A percentile compares a stretch with the other conserved stretches of the same genome.
These are phyloP conservation scores for Thunnus thynnus DNA, from an alignment of 2,113 vertebrate species.

Conservation along the genomic window DNA sequence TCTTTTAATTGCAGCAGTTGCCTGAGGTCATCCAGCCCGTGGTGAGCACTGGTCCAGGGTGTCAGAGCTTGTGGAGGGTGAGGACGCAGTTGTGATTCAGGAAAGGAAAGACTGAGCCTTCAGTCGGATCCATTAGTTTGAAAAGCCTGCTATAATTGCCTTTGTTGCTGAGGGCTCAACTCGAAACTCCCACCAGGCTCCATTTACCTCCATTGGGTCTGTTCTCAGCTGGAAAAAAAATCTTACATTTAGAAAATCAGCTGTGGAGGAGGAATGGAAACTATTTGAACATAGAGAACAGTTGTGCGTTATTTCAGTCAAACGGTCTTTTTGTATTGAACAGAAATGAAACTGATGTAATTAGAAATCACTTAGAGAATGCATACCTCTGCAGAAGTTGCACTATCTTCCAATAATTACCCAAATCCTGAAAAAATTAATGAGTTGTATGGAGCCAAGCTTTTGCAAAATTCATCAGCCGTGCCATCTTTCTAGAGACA, in stretches of 20 bases:
- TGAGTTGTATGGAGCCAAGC: background rate
- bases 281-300: constrained; percentile 3
- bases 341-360: background rate
- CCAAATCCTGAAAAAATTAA: too few species aligned
- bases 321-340: background rate
- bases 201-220: constrained; percentile 61
- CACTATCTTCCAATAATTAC: background rate
- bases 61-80: constrained; percentile 48
- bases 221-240: constrained; percentile 41
- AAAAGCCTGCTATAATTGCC: constrained; percentile 78
- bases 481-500: background rate
- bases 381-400: background rate
- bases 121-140: constrained; percentile 74
- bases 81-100: constrained; percentile 60
- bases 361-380: background rate
- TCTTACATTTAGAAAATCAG: constrained; percentile 50
- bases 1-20: constrained; percentile 51
- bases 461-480: background rate
- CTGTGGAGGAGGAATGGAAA: constrained; percentile 41
- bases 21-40: constrained; percentile 41
- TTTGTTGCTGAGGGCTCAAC: constrained; percentile 76
- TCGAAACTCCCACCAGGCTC: constrained; percentile 69
- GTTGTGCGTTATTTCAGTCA: background rate
- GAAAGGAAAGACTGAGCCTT: constrained; percentile 59
- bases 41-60: constrained; percentile 40